Evolutionary conservation across 2,888 invertebrate species (phyloP), one percentile per base, ranked within the genome.

Genomic region (Holacanthella duospinosa): DNA sequence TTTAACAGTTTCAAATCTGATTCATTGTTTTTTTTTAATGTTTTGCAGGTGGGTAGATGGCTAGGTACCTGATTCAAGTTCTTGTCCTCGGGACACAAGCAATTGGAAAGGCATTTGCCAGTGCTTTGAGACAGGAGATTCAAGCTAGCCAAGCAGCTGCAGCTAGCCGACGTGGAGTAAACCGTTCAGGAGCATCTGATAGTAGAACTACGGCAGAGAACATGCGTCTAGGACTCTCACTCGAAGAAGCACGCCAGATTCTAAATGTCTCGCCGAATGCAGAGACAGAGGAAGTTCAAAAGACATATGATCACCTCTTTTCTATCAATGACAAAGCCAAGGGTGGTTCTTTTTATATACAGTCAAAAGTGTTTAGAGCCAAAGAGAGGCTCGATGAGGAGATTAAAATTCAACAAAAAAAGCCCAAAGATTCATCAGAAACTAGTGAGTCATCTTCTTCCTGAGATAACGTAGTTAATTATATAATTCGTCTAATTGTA

Each of bases 221-320:
- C 77, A 83, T 86, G 36, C 85, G 84, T 72, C 82, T 87, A n/a
- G 91, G 92, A 27, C 79, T 93, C 75, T 85, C 88, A 1, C 71
- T 93, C 68, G 89, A 96, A 79, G 99, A 99, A 81, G 96, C 99
- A 1, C 86, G 91, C 78, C 92, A 94, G 78, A 96, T 99, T 69
- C 82, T 99, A 26, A 92, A 97, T 78, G 77, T 93, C 63, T 83
- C 76, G 43, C 75, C 77, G 12, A 76, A 86, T 73, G 76, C 88
- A 70, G 84, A 86, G 44, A 77, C 83, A 21, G 86, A 88, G 65
- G 83, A 85, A 75, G 76, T 89, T 16, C 78, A 85, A 63, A 87
- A 86, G 74, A 86, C 84, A 67, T 99, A 86, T 76, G 87, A 94
- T 60, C 88, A 88, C 75, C 81, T 99, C 36, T 95, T 95, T 79